Evolutionary conservation across 30 jellyfish, hydroid and myxozoan species (phyloP).

Genomic region (Haliclystus octoradiatus): DNA sequence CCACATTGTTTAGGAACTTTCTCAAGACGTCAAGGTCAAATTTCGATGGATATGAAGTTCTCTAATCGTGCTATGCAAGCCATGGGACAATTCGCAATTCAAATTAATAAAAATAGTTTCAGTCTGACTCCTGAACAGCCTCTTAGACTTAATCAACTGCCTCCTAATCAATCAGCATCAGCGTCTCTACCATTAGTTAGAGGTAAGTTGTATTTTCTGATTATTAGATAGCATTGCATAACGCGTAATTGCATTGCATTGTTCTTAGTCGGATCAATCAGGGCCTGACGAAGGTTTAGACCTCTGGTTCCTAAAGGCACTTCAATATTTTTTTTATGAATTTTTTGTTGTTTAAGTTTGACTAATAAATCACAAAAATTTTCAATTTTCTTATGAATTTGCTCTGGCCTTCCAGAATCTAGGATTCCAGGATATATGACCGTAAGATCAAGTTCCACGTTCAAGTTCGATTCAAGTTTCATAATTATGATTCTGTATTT

Average conservation of each 20-base stretch:
- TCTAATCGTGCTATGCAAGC: slow-evolving; percentile 89
- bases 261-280: too few relatives aligned
- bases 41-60: slow-evolving; percentile 77
- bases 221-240: too few relatives aligned
- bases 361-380: neutral
- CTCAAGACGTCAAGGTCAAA: slow-evolving; percentile 69
- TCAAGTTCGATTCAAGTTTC: neutral
- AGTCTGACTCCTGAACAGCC: slow-evolving; percentile 73
- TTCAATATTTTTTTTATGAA: too few relatives aligned
- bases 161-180: slow-evolving; percentile 77
- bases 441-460: neutral
- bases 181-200: slow-evolving; percentile 59
- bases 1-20: slow-evolving; percentile 57
- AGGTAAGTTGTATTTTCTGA: slow-evolving; percentile 27
- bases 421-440: neutral
- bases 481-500: neutral
- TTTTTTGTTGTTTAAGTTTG: too few relatives aligned
- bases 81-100: slow-evolving; percentile 88
- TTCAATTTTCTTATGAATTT: neutral
- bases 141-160: slow-evolving; percentile 69
- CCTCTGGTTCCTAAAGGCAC: too few relatives aligned
- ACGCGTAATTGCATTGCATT: neutral
- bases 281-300: too few relatives aligned
- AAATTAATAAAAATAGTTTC: slow-evolving; percentile 81
- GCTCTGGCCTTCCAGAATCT: neutral